Percentiles rank a stretch among this genome's conserved stretches.
Conservation (phyloP, 2,797 vertebrate genomes). For the Sitta carolinensis region DNA sequence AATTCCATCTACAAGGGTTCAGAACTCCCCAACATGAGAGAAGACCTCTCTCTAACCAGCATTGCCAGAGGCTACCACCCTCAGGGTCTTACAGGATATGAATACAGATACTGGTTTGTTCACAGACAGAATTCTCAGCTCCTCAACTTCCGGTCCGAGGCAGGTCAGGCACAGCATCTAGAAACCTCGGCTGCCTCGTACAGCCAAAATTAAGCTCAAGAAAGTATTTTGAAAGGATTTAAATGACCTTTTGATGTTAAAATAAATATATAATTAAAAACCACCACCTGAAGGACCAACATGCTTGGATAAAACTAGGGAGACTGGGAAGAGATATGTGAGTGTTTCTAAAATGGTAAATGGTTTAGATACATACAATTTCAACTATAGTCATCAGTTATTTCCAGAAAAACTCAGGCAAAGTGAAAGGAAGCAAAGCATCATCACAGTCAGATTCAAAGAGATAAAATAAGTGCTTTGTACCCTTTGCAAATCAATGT, state of each 20-base stretch:
- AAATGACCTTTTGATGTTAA: not conserved
- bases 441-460: not conserved
- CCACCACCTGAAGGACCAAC: not conserved
- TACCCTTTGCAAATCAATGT: not conserved
- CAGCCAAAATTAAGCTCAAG: not conserved
- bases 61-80: not conserved
- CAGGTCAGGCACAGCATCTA: not conserved
- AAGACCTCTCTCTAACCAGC: not conserved
- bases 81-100: not conserved
- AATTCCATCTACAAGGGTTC: not conserved
- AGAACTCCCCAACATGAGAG: not conserved
- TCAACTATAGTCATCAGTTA: not conserved
- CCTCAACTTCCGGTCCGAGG: not conserved
- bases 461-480: not conserved
- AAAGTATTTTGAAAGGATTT: not conserved
- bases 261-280: not conserved
- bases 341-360: constrained; percentile 7
- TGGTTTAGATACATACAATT: constrained; percentile 21
- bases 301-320: not conserved
- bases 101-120: not conserved
- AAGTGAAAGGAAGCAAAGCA: constrained; percentile 10
- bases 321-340: not conserved
- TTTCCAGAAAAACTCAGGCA: not conserved
- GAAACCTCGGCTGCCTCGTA: not conserved
- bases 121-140: not conserved